These are phyloP conservation scores for Zaprionus capensis DNA, from an alignment of 1,140 invertebrate species.

Conservation along the genomic window DNA sequence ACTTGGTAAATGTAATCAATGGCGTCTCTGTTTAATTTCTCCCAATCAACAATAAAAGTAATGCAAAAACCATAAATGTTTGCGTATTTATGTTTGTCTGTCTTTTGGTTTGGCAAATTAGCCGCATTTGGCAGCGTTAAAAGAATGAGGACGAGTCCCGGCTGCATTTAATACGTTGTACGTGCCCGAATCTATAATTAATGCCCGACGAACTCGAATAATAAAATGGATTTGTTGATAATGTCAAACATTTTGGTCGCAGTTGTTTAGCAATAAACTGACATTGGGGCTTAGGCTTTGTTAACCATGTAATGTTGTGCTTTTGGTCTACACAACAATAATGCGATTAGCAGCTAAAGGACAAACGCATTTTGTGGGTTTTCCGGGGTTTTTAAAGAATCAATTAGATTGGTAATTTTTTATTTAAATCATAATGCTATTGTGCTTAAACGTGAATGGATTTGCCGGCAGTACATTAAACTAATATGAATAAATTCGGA, in stretches of 20 bases:
- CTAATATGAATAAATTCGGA: too few species aligned
- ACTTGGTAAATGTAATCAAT: not conserved
- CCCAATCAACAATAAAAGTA: constrained; percentile 26
- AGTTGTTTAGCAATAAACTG: constrained; percentile 37
- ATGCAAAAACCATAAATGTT: constrained; percentile 12
- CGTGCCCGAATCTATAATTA: constrained; percentile 67
- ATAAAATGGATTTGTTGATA: constrained; percentile 70
- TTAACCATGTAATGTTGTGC: not conserved
- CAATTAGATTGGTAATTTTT: not conserved
- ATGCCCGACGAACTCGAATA: constrained; percentile 31
- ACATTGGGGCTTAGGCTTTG: constrained; percentile 38
- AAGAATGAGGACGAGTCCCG: not conserved
- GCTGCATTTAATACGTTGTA: constrained; percentile 55
- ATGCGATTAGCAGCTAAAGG: not conserved
- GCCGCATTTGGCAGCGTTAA: constrained; percentile 21
- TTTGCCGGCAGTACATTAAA: not conserved
- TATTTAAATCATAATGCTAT: not conserved
- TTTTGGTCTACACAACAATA: not conserved
- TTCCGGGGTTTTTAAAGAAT: not conserved
- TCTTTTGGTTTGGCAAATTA: constrained; percentile 43
- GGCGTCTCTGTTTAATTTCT: not conserved
- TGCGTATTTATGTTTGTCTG: constrained; percentile 11
- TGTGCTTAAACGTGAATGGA: not conserved
- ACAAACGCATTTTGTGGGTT: not conserved
- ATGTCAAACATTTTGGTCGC: constrained; percentile 48